Base-by-base conservation (phyloP, 2,888 invertebrate species). In the Dexiosoma caninum region DNA sequence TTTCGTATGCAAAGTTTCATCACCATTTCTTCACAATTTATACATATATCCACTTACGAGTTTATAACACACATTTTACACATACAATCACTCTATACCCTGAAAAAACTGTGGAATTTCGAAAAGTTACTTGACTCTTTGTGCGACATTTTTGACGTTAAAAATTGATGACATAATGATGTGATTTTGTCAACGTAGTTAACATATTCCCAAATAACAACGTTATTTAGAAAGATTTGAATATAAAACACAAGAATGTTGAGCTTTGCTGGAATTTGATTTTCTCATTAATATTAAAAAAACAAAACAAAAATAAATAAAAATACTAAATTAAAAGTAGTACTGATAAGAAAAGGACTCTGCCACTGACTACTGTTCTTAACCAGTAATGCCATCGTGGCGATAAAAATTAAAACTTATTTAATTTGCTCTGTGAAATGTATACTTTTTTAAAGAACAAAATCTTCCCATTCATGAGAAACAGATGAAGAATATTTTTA, bases 131-230 rank as follows among this genome's bases (percentile, higher is more conserved):
- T 40, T 67, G 60, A 49, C 40, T 53, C 32, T 64, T 35, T 49
- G 72, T 81, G 77, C 57, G 77, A 77, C 72, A 81, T 62, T 78
- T n/a, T 81, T 81, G 81, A 81, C 57, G 64, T 74, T 81, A 81
- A 81, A 81, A 81, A 69, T 72, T 69, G 49, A 74, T 81, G 81
- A 81, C 81, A 81, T 74, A 81, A 78, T 81, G 81, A 77, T 78
- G 77, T 77, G 81, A 81, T 81, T 81, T 81, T 81, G 81, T 81
- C 81, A 81, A 81, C 64, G 74, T 64, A 59, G 35, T 69, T 71
- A 72, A 69, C 81, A 74, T 64, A 81, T 77, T 72, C 74, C n/a
- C 51, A 67, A 40, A 69, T 69, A 72, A 81, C 81, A 78, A 62
- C 69, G 51, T 77, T 78, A 78, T 81, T 81, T 35, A 27, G 53